These are phyloP conservation scores for Hydrotaea cyrtoneurina DNA, from an alignment of 2,888 invertebrate species.

Conservation along the genomic window DNA sequence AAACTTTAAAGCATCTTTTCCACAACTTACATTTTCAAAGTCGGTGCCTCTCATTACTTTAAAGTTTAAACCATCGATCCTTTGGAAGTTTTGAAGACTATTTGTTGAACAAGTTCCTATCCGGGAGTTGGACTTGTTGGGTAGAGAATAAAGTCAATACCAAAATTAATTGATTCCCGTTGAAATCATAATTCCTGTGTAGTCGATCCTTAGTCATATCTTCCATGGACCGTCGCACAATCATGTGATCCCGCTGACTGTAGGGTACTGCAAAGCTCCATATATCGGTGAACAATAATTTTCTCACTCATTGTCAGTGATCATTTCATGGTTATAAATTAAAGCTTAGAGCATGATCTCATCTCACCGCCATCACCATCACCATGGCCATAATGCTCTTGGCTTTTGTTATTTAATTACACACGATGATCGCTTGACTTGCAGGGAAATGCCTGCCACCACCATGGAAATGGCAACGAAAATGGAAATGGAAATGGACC, in stretches of 20 bases:
- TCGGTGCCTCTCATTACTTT: no score
- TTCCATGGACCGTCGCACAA: no score
- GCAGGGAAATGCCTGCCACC: background rate
- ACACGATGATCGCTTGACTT: conserved; percentile 28
- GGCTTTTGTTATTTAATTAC: conserved; percentile 65
- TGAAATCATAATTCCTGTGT: no score
- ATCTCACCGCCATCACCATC: conserved; percentile 35
- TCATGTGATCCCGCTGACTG: background rate
- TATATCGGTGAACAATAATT: background rate
- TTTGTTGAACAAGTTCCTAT: no score
- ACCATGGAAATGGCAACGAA: background rate
- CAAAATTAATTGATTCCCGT: no score
- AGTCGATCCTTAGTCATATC: no score
- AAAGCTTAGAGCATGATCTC: conserved; percentile 64
- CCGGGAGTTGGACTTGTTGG: no score
- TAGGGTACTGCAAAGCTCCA: background rate
- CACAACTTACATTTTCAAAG: no score
- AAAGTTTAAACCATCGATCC: no score
- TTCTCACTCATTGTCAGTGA: conserved; percentile 53
- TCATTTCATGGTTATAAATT: conserved; percentile 62
- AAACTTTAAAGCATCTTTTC: no score
- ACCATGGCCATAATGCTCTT: background rate
- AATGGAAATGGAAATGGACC: background rate
- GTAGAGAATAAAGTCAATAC: no score
- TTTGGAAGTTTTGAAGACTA: no score